Evolutionary conservation across 2,113 vertebrate species (phyloP).

Genomic region (Zapornia atra): DNA sequence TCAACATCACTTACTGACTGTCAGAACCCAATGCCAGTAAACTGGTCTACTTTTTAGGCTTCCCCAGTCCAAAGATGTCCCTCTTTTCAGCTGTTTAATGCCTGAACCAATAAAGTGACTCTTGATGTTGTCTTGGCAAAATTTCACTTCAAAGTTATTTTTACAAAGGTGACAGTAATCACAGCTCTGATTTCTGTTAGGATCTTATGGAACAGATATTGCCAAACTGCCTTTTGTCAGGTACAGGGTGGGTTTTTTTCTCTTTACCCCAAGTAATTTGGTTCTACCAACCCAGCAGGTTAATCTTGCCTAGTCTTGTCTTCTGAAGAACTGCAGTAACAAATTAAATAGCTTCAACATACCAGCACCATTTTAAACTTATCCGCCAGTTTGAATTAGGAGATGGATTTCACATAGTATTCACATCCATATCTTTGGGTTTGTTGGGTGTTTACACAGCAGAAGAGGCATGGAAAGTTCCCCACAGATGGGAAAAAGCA

Average conservation of each 20-base stretch:
- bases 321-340: constrained; percentile 37
- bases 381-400: background rate
- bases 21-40: background rate
- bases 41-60: background rate
- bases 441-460: background rate
- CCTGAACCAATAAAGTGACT: background rate
- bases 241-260: background rate
- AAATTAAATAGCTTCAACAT: constrained; percentile 40
- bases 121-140: background rate
- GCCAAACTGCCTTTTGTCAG: background rate
- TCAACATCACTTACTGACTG: background rate
- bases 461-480: background rate
- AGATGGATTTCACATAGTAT: background rate
- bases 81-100: background rate
- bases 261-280: constrained; percentile 19
- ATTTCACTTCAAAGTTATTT: background rate
- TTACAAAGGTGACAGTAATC: background rate
- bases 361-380: constrained; percentile 15
- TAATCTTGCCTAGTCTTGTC: constrained; percentile 27
- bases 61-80: background rate
- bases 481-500: background rate
- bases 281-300: constrained; percentile 43
- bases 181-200: background rate
- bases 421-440: background rate
- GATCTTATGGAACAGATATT: background rate